Evolutionary conservation across 2,797 vertebrate genomes (phyloP), one percentile per base, ranked within the genome.

Genomic region (Miichthys miiuy): DNA sequence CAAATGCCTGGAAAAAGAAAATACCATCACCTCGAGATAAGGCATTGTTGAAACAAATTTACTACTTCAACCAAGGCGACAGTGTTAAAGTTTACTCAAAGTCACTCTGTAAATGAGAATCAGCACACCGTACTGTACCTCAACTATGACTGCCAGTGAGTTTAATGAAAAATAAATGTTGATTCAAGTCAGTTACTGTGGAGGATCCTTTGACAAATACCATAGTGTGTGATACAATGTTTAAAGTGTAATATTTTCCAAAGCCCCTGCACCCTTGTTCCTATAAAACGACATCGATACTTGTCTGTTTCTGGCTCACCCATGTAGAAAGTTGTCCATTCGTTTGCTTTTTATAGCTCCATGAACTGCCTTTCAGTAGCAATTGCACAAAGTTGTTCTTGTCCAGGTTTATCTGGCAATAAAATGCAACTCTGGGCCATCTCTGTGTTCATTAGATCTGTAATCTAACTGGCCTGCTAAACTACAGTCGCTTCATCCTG

Each of bases 141-240:
- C 68, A 50, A 55, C 79, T 57, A 75, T 77, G 81, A 83, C 84
- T 85, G 81, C 72, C 68, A 78, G 69, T 11, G 68, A 72, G 61
- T 86, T 81, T 89, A 88, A 94, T 93, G 77, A 90, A 91, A 93
- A 90, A 86, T 90, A 79, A 92, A 93, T 92, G 77, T 93, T 92
- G 87, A 83, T 84, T 88, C 64, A 80, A 86, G 89, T 81, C 41
- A 27, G 75, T 91, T 85, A 52, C 80, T 48, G 62, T 23, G 58
- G 82, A 55, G 56, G 48, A 81, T 87, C 65, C 63, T 84, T 83
- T 79, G 73, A 73, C 68, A 87, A 82, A 83, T 68, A 76, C 27
- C 5, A 7, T 21, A 48, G 34, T 30, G 34, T 65, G 38, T 62
- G 66, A 89, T 72, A 63, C 41, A 52, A 50, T 79, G 75, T 83